Base-by-base conservation (phyloP, 2,888 invertebrate species). In the Chrysotoxum bicinctum region DNA sequence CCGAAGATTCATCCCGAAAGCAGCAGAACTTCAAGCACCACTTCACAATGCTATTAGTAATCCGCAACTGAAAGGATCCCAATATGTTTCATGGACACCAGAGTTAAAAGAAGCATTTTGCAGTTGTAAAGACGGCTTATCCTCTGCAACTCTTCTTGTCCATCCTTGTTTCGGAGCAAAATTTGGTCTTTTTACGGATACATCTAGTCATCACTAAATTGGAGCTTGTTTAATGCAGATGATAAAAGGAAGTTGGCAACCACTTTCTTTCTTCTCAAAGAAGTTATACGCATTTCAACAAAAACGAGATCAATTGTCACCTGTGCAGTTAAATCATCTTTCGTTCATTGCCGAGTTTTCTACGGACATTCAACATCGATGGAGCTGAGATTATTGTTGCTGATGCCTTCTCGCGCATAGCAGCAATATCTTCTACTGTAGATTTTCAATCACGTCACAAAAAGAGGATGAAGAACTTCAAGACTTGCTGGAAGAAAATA, bases 201-300 rank as follows among this genome's bases (percentile, higher is more conserved):
- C 40, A 40, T 45, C 62, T 5, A 30, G n/a, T 30, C 37, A 43
- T n/a, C n/a, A n/a, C 26, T 26, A 45, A 26, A 64, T 64, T 43
- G 43, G 45, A 10, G 43, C 62, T 26, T 26, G 21, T 26, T 30
- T 64, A 9, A 40, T 45, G 30, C 64, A 64, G 19, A 56, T n/a
- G 56, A 7, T 40, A 35, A 16, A 50, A 10, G 54, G 40, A 12
- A 35, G 16, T 21, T 64, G 62, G 45, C 43, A 70, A 32, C 70
- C 56, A 10, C 6, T 70, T 5, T 56, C 70, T 6, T 70, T 70
- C 23, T 70, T 70, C n/a, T 70, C 30, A 3, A 87, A 87, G 60
- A 90, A 90, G 43, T 75, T 92, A 1, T 88, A 35, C 7, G 74
- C 64, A 16, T 66, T 74, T 35, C 52, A 35, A n/a, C 60, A 73